Conservation (phyloP, 30 jellyfish, hydroid and myxozoan genomes). For the Hydractinia symbiolongicarpus region DNA sequence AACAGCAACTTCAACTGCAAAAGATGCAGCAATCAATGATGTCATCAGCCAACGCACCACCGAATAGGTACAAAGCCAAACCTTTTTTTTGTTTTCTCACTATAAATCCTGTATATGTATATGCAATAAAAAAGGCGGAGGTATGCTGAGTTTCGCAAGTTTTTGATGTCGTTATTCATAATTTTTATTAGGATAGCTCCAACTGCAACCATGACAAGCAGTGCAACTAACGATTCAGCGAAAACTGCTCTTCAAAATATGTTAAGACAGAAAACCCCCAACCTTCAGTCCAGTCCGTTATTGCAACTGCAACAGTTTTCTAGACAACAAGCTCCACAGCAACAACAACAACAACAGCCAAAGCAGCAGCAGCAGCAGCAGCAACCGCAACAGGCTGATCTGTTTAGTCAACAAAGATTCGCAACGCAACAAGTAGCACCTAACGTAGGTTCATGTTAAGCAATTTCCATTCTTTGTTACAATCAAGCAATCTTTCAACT, state of each 20-base stretch:
- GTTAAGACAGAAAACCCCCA: slow-evolving; percentile 45
- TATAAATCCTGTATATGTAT: neutral
- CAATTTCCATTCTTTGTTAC: neutral
- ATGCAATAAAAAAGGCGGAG: no score
- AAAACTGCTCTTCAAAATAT: slow-evolving; percentile 60
- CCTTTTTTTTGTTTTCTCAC: neutral
- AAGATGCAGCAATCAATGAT: no score
- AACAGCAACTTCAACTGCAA: slow-evolving; percentile 46
- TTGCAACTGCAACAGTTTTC: slow-evolving; percentile 37
- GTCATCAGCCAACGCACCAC: neutral
- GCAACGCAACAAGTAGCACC: slow-evolving; percentile 3
- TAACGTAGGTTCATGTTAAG: slow-evolving; percentile 1
- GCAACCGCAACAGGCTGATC: neutral
- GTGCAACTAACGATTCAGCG: slow-evolving; percentile 45
- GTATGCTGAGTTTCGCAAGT: no score
- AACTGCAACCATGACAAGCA: neutral
- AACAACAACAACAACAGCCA: slow-evolving; percentile 46
- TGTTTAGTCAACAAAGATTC: slow-evolving; percentile 3
- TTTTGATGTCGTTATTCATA: neutral
- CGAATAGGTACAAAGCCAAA: neutral
- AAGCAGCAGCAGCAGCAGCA: slow-evolving; percentile 49
- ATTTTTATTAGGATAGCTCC: slow-evolving; percentile 8
- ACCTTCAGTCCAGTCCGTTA: slow-evolving; percentile 44
- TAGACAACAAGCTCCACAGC: slow-evolving; percentile 34
- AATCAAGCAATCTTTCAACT: no score